Evolutionary conservation across 2,797 vertebrate species (phyloP).

Genomic region (Galago senegalensis): DNA sequence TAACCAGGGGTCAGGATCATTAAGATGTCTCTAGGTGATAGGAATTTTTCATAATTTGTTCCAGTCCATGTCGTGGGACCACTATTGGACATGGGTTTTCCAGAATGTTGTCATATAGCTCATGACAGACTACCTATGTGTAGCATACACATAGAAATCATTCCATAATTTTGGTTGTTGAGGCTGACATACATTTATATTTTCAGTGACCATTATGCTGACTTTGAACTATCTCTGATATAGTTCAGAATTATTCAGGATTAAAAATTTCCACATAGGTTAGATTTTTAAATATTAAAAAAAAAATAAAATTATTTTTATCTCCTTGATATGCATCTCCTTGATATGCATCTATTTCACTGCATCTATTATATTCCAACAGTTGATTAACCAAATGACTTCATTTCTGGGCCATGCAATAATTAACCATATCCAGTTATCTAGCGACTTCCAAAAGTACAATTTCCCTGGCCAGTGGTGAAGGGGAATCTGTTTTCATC

Average conservation of each 20-base stretch:
- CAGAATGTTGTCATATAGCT: background rate
- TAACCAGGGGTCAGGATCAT: background rate
- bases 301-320: too few species aligned
- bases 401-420: background rate
- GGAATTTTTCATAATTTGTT: background rate
- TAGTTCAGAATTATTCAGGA: background rate
- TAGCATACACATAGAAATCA: background rate
- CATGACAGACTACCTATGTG: background rate
- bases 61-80: background rate
- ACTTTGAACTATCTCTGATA: conserved; percentile 10
- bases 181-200: background rate
- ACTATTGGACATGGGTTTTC: background rate
- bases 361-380: background rate
- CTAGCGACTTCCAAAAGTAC: background rate
- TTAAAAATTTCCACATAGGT: background rate
- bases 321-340: too few species aligned
- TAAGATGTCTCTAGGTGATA: background rate
- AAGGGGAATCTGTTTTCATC: background rate
- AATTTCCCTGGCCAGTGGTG: background rate
- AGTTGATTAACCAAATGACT: conserved; percentile 20
- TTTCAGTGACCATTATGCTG: background rate
- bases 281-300: conserved; percentile 12
- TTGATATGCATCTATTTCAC: too few species aligned
- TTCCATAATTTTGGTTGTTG: background rate
- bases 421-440: background rate